These are phyloP conservation scores for Lycaon pictus DNA, from an alignment of 2,113 vertebrate species.

Conservation along the genomic window DNA sequence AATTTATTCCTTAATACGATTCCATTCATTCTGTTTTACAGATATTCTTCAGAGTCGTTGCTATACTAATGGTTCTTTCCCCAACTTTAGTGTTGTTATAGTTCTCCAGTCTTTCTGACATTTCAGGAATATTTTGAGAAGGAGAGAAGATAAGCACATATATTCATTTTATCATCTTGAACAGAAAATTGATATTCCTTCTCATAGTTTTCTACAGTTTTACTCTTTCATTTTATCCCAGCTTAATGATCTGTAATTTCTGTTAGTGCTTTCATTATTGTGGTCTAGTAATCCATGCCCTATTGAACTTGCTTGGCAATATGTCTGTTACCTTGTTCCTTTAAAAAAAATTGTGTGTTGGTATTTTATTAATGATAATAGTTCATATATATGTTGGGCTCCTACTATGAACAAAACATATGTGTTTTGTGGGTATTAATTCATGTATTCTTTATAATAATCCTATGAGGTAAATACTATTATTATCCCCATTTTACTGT, in stretches of 20 bases:
- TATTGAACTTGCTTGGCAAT: background rate
- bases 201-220: background rate
- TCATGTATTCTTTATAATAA: background rate
- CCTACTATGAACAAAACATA: background rate
- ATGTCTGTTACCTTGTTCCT: background rate
- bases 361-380: background rate
- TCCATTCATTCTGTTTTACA: background rate
- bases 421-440: background rate
- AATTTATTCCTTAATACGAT: background rate
- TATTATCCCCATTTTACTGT: background rate
- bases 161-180: background rate
- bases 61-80: background rate
- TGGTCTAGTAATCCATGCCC: background rate
- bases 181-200: background rate
- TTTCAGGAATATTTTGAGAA: constrained; percentile 21
- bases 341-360: background rate
- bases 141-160: background rate
- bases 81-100: background rate
- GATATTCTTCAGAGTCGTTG: background rate
- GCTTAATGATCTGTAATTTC: constrained; percentile 9
- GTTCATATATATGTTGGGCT: background rate
- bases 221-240: background rate
- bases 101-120: background rate
- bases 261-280: background rate
- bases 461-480: background rate